Conservation (phyloP, 2,888 invertebrate genomes). For the Sphinx pinastri region DNA sequence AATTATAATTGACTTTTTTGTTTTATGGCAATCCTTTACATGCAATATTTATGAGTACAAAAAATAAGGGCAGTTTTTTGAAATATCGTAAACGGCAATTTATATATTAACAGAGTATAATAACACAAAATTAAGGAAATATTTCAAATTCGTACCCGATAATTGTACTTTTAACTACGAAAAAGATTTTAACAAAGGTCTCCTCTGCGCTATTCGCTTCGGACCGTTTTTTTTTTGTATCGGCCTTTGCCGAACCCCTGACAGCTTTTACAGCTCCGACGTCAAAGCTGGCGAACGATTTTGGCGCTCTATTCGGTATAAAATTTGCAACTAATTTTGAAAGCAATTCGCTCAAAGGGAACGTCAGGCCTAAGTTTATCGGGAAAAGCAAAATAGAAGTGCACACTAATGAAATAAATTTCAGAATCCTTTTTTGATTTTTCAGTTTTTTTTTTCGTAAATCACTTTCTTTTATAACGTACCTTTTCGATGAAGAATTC, state of each 20-base stretch:
- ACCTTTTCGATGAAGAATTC: conserved; percentile 92
- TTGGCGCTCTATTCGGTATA: conserved; percentile 19
- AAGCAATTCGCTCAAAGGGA: conserved; percentile 15
- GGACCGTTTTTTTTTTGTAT: background rate
- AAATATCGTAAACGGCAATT: too few relatives aligned
- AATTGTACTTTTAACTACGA: too few relatives aligned
- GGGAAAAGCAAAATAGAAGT: background rate
- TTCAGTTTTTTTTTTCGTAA: too few relatives aligned
- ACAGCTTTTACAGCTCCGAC: conserved; percentile 13
- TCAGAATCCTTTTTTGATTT: too few relatives aligned
- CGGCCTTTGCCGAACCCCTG: background rate
- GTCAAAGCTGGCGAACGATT: conserved; percentile 19
- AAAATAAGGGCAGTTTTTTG: too few relatives aligned
- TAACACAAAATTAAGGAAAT: too few relatives aligned
- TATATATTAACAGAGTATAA: too few relatives aligned
- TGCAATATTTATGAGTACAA: too few relatives aligned
- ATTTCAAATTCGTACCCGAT: too few relatives aligned
- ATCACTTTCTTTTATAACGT: conserved; percentile 9
- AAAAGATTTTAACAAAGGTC: too few relatives aligned
- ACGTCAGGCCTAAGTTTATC: background rate
- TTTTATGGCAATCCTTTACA: too few relatives aligned
- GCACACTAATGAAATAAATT: background rate
- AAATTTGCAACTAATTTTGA: conserved; percentile 9
- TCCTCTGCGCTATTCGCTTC: background rate
- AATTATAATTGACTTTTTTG: too few relatives aligned